phyloP scores from a whole-genome alignment of 2,888 invertebrate genomes.

The Eilema griseolum region DNA sequence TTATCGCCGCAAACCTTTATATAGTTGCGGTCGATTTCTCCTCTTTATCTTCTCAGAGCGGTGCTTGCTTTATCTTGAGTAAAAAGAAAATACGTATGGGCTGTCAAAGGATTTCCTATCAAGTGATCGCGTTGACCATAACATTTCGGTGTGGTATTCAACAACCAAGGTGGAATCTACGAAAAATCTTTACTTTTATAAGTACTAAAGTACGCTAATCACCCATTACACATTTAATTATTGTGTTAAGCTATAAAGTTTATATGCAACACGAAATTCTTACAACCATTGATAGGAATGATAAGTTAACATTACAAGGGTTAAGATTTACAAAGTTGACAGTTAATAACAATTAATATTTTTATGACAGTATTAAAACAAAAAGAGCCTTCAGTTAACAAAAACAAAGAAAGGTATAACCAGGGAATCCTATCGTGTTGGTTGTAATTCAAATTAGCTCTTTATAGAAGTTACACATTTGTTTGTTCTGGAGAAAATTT shows the following conservation, averaged over 20 bases:
- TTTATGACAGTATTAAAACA: slow-evolving; percentile 48
- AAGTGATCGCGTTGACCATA: slow-evolving; percentile 62
- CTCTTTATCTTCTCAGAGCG: slow-evolving; percentile 83
- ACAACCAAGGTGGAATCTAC: slow-evolving; percentile 12
- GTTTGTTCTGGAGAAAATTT: slow-evolving; percentile 74
- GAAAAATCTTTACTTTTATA: slow-evolving; percentile 4
- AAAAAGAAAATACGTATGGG: slow-evolving; percentile 76
- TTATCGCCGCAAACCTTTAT: slow-evolving; percentile 86
- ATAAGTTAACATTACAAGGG: slow-evolving; percentile 49
- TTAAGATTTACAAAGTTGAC: slow-evolving; percentile 53
- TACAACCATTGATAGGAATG: slow-evolving; percentile 45
- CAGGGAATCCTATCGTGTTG: slow-evolving; percentile 58
- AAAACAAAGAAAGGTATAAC: slow-evolving; percentile 48
- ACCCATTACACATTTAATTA: background rate
- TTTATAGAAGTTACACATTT: slow-evolving; percentile 70
- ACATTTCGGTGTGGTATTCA: background rate
- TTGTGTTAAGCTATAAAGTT: slow-evolving; percentile 4
- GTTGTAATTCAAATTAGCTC: slow-evolving; percentile 71
- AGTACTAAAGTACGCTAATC: slow-evolving; percentile 4
- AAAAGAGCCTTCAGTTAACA: slow-evolving; percentile 41
- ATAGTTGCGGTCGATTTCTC: slow-evolving; percentile 86
- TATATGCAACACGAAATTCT: slow-evolving; percentile 23
- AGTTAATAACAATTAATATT: slow-evolving; percentile 50
- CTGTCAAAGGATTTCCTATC: slow-evolving; percentile 67
- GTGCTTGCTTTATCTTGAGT: slow-evolving; percentile 85